These are phyloP conservation scores for Bombus waltoni DNA, from an alignment of 1,140 invertebrate species.

Conservation along the genomic window DNA sequence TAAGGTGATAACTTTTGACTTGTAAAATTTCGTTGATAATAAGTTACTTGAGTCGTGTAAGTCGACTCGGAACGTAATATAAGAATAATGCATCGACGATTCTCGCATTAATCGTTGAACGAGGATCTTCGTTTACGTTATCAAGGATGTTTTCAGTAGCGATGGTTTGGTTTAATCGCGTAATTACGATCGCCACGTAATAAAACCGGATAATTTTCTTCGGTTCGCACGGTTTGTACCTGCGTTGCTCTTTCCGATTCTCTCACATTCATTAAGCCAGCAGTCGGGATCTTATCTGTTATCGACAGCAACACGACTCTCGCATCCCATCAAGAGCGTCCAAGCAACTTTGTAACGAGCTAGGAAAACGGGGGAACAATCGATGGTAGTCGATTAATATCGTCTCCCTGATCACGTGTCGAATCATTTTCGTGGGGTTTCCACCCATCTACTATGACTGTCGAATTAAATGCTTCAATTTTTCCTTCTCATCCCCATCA, in stretches of 20 bases:
- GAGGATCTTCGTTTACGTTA: neutral
- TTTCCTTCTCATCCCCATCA: neutral
- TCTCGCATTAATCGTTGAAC: constrained; percentile 4
- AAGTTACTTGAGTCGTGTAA: neutral
- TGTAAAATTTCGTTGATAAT: neutral
- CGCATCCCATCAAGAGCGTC: constrained; percentile 12
- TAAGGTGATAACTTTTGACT: neutral
- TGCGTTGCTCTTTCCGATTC: constrained; percentile 51
- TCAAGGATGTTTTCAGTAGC: neutral
- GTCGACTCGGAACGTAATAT: neutral
- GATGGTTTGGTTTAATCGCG: neutral
- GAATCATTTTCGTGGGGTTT: constrained; percentile 28
- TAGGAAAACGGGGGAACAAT: constrained; percentile 17
- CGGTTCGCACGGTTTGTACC: constrained; percentile 61
- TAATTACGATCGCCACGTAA: neutral
- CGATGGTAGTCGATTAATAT: constrained; percentile 35
- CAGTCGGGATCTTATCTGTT: constrained; percentile 69
- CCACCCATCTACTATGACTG: neutral
- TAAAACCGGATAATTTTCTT: constrained; percentile 34
- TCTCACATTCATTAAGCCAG: constrained; percentile 74
- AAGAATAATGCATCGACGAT: neutral
- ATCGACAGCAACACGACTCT: constrained; percentile 61
- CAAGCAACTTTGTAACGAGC: constrained; percentile 4
- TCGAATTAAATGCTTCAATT: neutral
- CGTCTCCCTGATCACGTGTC: constrained; percentile 13